These are phyloP conservation scores for Spizaetus ornatus DNA, from an alignment of 2,113 vertebrate genomes.

Conservation along the genomic window DNA sequence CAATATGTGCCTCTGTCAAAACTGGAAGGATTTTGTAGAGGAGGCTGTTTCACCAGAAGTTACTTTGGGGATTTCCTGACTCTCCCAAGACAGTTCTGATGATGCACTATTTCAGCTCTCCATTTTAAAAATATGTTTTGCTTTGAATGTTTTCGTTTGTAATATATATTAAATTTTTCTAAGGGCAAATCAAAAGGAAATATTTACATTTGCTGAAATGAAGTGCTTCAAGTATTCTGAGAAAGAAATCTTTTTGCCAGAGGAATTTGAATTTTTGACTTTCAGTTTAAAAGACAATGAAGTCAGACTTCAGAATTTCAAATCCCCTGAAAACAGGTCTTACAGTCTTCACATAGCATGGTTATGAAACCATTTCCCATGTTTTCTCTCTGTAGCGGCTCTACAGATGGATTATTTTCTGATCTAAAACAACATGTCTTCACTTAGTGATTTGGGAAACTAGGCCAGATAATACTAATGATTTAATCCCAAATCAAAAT, in stretches of 20 bases:
- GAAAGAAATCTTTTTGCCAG: background rate
- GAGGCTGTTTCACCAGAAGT: background rate
- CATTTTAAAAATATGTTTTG: background rate
- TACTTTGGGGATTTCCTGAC: background rate
- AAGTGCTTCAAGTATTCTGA: background rate
- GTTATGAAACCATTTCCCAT: background rate
- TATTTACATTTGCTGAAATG: constrained; percentile 44
- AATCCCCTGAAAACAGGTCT: background rate
- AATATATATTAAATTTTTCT: background rate
- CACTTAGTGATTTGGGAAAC: background rate
- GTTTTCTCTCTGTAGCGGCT: background rate
- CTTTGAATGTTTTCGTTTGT: constrained; percentile 31
- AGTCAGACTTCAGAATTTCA: background rate
- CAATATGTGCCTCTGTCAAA: background rate
- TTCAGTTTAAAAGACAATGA: constrained; percentile 10
- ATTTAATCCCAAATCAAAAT: constrained; percentile 53
- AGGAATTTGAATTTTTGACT: constrained; percentile 13
- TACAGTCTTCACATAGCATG: background rate
- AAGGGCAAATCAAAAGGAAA: constrained; percentile 23
- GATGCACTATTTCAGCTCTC: background rate
- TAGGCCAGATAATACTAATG: constrained; percentile 14
- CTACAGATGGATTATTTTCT: constrained; percentile 8
- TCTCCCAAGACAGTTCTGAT: background rate
- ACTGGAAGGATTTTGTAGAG: background rate
- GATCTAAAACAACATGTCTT: background rate